Base-by-base conservation (phyloP, 2,888 invertebrate species). In the Aleiodes alternator region DNA sequence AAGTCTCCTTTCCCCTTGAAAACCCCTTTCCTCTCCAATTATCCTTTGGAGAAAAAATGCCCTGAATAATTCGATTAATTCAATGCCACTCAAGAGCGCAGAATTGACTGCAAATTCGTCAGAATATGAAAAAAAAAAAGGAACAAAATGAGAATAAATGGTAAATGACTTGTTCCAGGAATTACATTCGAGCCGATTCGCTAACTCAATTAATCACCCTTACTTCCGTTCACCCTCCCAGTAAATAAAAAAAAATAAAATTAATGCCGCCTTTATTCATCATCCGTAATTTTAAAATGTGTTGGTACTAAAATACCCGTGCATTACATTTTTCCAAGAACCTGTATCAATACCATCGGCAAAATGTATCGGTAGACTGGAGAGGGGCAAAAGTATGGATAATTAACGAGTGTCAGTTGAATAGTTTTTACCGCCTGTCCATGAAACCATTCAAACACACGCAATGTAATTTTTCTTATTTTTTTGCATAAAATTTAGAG, bases 141-240 rank as follows among this genome's bases (percentile, higher is more conserved):
- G 6, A 14, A 23, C 2, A 61, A 61, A 43, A 61, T 38, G 3
- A 61, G 9, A 23, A 43, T 16, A 14, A 64, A 23, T 48, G 48
- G 48, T 43, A 64, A 64, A 64, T 64, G 64, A 64, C 16, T 11
- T 23, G 3, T 64, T 64, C 64, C 43, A 23, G 48, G 43, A 64
- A 64, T 64, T 34, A 31, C 59, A 59, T 3, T 64, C 23, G 43
- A 64, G 64, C 16, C 43, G 64, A 64, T 64, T 64, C 43, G 43
- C 43, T 64, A 64, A 64, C 64, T 64, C 64, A 64, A 64, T 64
- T 64, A 64, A 64, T 64, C 43, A 48, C 43, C 64, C 64, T 64
- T 64, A 64, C 64, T 43, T 64, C 64, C 64, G 64, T 64, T 61
- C 61, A 38, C 34, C 61, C 61, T 38, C 34, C 61, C 61, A 34